Evolutionary conservation across 1,140 invertebrate genomes (phyloP), one percentile per base, ranked within the genome.

Genomic region (Pogonus chalceus): DNA sequence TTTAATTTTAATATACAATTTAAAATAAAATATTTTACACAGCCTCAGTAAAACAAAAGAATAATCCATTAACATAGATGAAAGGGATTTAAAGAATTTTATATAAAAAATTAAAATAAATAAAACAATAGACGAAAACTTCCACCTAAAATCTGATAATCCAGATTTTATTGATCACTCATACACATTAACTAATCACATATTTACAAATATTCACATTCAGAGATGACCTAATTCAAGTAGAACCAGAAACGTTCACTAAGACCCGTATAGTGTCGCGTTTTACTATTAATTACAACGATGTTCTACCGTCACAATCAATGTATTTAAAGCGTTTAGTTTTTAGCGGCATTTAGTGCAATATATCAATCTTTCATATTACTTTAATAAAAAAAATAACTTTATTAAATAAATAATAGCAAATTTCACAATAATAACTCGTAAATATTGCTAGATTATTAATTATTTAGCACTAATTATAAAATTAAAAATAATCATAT

Each of bases 161-260:
- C 60, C 60, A 65, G 62, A 64, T 64, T 68, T 66, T 67, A 67
- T 66, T 68, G 56, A 61, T 64, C 60, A 63, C 65, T 65, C 65
- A 58, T 68, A 68, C 66, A 68, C 66, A 68, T 67, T 67, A 58
- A 58, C 66, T 68, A 68, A 62, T 66, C 60, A 62, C 59, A 64
- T 66, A 66, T 67, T 67, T 68, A 67, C 65, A 67, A 63, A 62
- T 68, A 67, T 68, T 65, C 64, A 67, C 66, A 68, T 68, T 68
- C 57, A 68, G 63, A 65, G 65, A 64, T 60, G 58, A 61, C 52
- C 62, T 66, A 66, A 62, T 63, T 52, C 59, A 62, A 62, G 18
- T 43, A 12, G 37, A 64, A 63, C 52, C 62, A 62, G 58, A 54
- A 63, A 66, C 58, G 54, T 63, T 61, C 52, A 60, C 56, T 60